Evolutionary conservation across 2,888 invertebrate species (phyloP), one percentile per base, ranked within the genome.

Genomic region (Stenodema calcarata): DNA sequence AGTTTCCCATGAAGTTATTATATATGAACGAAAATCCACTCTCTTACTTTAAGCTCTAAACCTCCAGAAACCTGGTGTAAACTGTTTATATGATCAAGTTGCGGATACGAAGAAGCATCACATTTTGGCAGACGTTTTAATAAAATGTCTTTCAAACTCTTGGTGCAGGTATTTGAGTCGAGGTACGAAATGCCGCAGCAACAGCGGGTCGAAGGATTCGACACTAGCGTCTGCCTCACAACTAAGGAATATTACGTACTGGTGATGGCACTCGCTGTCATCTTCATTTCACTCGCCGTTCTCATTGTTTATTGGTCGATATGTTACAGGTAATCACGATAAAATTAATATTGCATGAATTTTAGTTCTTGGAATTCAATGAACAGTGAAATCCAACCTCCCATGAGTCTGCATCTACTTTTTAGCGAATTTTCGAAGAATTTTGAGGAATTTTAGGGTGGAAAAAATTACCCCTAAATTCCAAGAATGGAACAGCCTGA

Each of bases 231-330:
- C 28, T 97, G 97, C 91, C 93, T 97, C 87, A 95, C 96, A 0
- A 94, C 95, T 2, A 94, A 95, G 85, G 96, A 97, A 91, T 97
- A 97, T 91, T 95, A 97, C 90, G 95, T 96, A 0, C 91, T 97
- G n/a, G 93, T 97, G 83, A 95, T 95, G 1, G 95, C 96, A 0
- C 93, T 97, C 0, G 94, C 96, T 87, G 93, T 95, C 14, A 92
- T 97, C 44, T 93, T 96, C 89, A 94, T 95, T 11, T 91, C 96
- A 50, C 91, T 97, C 23, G 93, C 96, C 87, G 95, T 95, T 62
- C 94, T 96, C 89, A 93, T 96, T 27, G 92, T 95, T 79, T 93
- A 95, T 28, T 95, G 95, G 0, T 94, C 95, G 87, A 92, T 96
- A 88, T 95, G 95, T 88, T 96, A 96, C 91, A 94, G 95, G 95